Base-by-base conservation (phyloP, 1,140 invertebrate species). In the Musca vetustissima region DNA sequence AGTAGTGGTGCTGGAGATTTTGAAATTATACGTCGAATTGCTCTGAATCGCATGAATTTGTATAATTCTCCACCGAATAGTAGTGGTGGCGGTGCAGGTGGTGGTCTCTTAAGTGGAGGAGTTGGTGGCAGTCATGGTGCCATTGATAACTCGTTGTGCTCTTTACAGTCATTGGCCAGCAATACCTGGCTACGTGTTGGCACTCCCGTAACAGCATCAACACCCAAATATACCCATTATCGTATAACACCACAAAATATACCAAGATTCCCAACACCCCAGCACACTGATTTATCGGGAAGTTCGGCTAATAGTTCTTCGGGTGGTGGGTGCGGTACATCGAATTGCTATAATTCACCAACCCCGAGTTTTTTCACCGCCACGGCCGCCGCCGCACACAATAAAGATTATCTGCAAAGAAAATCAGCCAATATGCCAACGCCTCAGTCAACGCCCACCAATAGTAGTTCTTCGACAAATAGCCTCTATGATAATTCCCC, bases 101-200 rank as follows among this genome's bases (percentile, higher is more conserved):
- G n/a, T n/a, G 76, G 67, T 68, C 64, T 64, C n/a, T n/a, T n/a
- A n/a, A 53, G 21, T 0, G 43, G 52, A 3, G 53, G 22, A 32
- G 66, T n/a, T n/a, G 49, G 28, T 14, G 76, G 69, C 43, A 74
- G 70, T 48, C 24, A 36, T 52, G 68, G 52, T 57, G 65, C 55
- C 71, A 47, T 70, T 8, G 79, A 81, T 19, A 78, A 81, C 64
- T 77, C 80, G 22, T 55, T 82, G 15, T 73, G 77, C 61, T 79
- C 80, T 21, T 70, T 82, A 47, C 80, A 82, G 67, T 82, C 80
- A 14, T 64, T 82, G 66, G 80, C 80, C 25, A 79, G 78, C 28
- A 61, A 61, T 61, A 82, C 76, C 0, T 82, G 80, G 32, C 43
- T 82, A 21, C 72, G 80, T 24, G 64, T 50, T 25, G 49, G 66